Percentiles rank a stretch among this genome's conserved stretches.
Conservation (phyloP, 2,113 vertebrate genomes). For the Anas platyrhynchos region DNA sequence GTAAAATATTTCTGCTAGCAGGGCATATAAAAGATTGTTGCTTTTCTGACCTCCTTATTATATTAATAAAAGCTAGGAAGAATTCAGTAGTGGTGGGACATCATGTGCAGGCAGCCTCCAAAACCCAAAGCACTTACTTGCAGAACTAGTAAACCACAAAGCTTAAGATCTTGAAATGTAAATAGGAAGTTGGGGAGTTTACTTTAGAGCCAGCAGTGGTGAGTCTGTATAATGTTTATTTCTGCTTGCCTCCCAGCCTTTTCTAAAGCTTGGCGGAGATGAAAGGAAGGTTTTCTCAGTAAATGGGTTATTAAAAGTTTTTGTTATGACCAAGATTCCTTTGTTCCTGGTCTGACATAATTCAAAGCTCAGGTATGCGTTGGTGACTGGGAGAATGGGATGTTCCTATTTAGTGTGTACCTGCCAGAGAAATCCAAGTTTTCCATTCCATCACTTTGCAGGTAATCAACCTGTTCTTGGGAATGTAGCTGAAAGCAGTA, state of each 20-base stretch:
- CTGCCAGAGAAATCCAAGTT: not conserved
- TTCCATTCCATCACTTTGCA: not conserved
- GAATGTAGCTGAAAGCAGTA: not conserved
- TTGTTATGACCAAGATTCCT: conserved; percentile 65
- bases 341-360: conserved; percentile 66
- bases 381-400: conserved; percentile 21
- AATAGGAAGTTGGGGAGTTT: conserved; percentile 78
- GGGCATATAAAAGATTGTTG: conserved; percentile 40
- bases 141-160: conserved; percentile 73
- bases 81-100: conserved; percentile 54
- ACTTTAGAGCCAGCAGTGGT: conserved; percentile 64
- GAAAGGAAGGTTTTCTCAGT: conserved; percentile 61
- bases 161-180: conserved; percentile 73
- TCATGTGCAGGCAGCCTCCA: conserved; percentile 65
- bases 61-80: conserved; percentile 65
- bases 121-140: conserved; percentile 72
- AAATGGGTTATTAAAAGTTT: conserved; percentile 59
- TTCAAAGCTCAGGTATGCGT: conserved; percentile 70
- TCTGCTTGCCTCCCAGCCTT: conserved; percentile 64
- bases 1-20: conserved; percentile 53
- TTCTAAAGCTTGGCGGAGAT: conserved; percentile 61
- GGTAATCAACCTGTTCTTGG: not conserved
- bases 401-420: not conserved
- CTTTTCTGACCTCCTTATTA: conserved; percentile 63
- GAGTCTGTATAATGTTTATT: conserved; percentile 53